These are phyloP conservation scores for Lophius americanus DNA, from an alignment of 2,797 vertebrate species.

Conservation along the genomic window DNA sequence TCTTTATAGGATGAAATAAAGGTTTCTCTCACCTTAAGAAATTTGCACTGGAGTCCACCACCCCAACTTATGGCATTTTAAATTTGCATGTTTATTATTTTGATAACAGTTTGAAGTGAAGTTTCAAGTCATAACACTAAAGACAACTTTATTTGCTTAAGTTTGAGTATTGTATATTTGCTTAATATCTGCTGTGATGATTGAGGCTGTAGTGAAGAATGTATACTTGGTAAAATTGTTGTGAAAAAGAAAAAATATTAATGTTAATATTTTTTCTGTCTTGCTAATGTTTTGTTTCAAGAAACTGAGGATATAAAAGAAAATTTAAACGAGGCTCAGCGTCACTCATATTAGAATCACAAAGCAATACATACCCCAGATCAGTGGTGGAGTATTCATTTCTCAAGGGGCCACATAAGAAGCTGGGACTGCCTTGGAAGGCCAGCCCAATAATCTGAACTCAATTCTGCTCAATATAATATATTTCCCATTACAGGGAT, in stretches of 20 bases:
- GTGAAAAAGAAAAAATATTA: slow-evolving; percentile 3
- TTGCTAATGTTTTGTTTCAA: slow-evolving; percentile 10
- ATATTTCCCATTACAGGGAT: too few relatives aligned
- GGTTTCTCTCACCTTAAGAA: slow-evolving; percentile 28
- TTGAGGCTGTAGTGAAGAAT: slow-evolving; percentile 12
- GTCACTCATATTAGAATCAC: neutral
- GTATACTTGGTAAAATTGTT: slow-evolving; percentile 26
- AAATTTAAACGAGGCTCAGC: neutral
- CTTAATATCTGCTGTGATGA: slow-evolving; percentile 20
- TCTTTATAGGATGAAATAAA: slow-evolving; percentile 48
- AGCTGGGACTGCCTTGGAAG: too few relatives aligned
- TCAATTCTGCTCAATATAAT: too few relatives aligned
- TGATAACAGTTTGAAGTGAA: slow-evolving; percentile 34
- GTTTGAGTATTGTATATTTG: slow-evolving; percentile 14
- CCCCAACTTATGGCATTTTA: slow-evolving; percentile 22
- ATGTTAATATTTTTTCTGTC: slow-evolving; percentile 8
- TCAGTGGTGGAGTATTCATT: too few relatives aligned
- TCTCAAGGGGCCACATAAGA: too few relatives aligned
- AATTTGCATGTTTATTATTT: slow-evolving; percentile 40
- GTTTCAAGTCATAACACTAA: slow-evolving; percentile 18
- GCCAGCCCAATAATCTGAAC: too few relatives aligned
- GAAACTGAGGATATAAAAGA: neutral
- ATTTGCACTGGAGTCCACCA: slow-evolving; percentile 30
- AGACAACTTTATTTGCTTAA: slow-evolving; percentile 9
- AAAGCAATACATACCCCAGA: neutral